Conservation (phyloP, 2,113 vertebrate genomes). For the Ammodramus savannarum region DNA sequence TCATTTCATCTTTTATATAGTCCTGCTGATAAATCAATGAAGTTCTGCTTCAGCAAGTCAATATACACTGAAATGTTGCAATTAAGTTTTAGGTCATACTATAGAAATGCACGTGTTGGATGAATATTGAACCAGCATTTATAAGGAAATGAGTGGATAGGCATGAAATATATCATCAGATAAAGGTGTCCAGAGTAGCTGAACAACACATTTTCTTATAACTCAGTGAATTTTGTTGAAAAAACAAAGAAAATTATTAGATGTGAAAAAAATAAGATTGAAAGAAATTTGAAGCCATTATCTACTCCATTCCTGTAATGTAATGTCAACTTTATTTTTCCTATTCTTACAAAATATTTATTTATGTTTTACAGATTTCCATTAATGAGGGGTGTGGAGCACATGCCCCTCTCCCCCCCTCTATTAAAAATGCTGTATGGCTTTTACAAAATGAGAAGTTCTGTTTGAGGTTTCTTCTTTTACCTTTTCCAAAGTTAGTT, state of each 20-base stretch:
- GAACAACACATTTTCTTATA: neutral
- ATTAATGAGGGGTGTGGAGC: neutral
- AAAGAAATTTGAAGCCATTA: neutral
- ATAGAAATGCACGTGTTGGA: neutral
- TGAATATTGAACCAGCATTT: neutral
- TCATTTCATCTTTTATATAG: neutral
- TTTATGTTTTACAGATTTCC: neutral
- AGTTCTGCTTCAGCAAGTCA: neutral
- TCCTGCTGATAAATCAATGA: neutral
- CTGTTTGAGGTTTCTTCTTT: neutral
- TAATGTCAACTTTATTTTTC: neutral
- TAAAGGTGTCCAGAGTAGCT: neutral
- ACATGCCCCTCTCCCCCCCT: rapidly evolving
- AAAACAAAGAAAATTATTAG: neutral
- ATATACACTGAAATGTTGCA: neutral
- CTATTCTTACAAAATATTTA: neutral
- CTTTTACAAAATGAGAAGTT: neutral
- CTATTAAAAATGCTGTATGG: neutral
- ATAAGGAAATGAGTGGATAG: neutral
- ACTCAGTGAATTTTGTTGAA: neutral
- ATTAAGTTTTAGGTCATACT: neutral
- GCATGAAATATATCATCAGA: neutral
- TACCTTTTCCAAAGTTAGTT: neutral
- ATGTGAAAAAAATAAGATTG: neutral
- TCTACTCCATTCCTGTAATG: neutral